Percentiles rank a stretch among this genome's conserved stretches.
phyloP scores from a whole-genome alignment of 2,888 invertebrate genomes.

The Agonopterix alstromeriana region DNA sequence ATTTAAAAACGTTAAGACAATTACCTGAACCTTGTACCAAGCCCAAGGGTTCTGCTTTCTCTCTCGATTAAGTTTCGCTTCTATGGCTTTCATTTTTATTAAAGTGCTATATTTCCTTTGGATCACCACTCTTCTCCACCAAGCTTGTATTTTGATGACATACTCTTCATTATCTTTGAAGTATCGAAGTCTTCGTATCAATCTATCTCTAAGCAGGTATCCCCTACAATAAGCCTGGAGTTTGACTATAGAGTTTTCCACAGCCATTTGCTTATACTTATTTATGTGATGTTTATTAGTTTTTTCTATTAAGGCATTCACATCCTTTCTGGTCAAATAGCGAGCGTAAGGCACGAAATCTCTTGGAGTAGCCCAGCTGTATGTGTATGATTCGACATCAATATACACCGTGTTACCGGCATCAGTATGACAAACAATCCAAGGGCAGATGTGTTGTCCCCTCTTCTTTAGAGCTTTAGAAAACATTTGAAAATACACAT shows the following conservation, averaged over 20 bases:
- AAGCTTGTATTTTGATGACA: constrained; percentile 76
- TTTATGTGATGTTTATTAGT: constrained; percentile 62
- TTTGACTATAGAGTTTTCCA: constrained; percentile 62
- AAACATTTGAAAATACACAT: constrained; percentile 68
- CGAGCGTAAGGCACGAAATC: constrained; percentile 68
- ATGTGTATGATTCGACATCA: constrained; percentile 68
- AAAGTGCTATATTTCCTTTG: constrained; percentile 59
- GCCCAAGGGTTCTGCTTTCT: constrained; percentile 58
- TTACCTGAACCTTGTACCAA: constrained; percentile 72
- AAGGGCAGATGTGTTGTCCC: constrained; percentile 61
- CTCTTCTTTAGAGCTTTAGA: constrained; percentile 60
- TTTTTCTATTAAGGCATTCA: constrained; percentile 51
- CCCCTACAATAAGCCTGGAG: constrained; percentile 80
- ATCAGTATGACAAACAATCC: constrained; percentile 70
- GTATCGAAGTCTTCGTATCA: constrained; percentile 51
- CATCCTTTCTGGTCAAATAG: constrained; percentile 64
- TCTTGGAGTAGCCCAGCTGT: constrained; percentile 71
- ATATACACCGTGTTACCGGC: constrained; percentile 71
- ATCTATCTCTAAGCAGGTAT: constrained; percentile 69
- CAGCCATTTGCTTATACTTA: constrained; percentile 50
- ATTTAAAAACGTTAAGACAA: too few relatives aligned
- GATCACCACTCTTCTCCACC: constrained; percentile 76
- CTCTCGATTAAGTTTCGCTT: constrained; percentile 50
- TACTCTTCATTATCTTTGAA: constrained; percentile 55
- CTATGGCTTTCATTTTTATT: constrained; percentile 58